A percentile compares a stretch with the other conserved stretches of the same genome.
These are phyloP conservation scores for Anolis apletophallus DNA, from an alignment of 2,797 vertebrate genomes.

Conservation along the genomic window DNA sequence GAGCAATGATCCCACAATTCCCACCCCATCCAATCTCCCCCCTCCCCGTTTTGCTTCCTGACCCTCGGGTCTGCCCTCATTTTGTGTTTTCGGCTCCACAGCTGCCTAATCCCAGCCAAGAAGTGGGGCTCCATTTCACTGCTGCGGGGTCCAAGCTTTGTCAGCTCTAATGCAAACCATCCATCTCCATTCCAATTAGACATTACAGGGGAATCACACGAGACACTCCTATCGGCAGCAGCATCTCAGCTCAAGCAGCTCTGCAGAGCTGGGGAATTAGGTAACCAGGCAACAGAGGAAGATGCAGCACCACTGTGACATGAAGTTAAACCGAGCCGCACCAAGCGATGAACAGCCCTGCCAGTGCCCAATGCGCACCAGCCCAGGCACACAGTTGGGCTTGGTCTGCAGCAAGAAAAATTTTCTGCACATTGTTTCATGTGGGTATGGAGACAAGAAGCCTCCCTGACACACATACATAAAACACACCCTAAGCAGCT, in stretches of 20 bases:
- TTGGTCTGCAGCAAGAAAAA: neutral
- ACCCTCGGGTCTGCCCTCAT: neutral
- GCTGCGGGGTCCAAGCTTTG: slow-evolving; percentile 3
- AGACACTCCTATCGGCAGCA: slow-evolving; percentile 38
- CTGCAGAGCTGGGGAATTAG: slow-evolving; percentile 47
- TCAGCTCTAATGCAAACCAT: slow-evolving; percentile 24
- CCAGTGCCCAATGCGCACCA: neutral
- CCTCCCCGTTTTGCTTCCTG: neutral
- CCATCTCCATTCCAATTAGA: slow-evolving; percentile 45
- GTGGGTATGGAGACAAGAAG: neutral
- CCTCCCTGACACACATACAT: neutral
- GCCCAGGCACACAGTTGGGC: neutral
- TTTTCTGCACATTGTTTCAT: neutral
- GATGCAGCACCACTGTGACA: slow-evolving; percentile 25
- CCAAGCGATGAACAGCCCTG: slow-evolving; percentile 8
- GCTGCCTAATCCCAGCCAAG: neutral
- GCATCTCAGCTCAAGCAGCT: slow-evolving; percentile 36
- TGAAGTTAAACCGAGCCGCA: slow-evolving; percentile 29
- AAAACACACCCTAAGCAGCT: no score
- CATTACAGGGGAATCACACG: slow-evolving; percentile 25
- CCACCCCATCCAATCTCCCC: neutral
- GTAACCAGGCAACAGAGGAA: slow-evolving; percentile 51
- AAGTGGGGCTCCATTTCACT: neutral
- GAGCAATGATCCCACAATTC: neutral
- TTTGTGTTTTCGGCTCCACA: neutral